Percentiles rank a stretch among this genome's conserved stretches.
Evolutionary conservation across 1,140 invertebrate genomes (phyloP).

Genomic region (Bombus affinis): DNA sequence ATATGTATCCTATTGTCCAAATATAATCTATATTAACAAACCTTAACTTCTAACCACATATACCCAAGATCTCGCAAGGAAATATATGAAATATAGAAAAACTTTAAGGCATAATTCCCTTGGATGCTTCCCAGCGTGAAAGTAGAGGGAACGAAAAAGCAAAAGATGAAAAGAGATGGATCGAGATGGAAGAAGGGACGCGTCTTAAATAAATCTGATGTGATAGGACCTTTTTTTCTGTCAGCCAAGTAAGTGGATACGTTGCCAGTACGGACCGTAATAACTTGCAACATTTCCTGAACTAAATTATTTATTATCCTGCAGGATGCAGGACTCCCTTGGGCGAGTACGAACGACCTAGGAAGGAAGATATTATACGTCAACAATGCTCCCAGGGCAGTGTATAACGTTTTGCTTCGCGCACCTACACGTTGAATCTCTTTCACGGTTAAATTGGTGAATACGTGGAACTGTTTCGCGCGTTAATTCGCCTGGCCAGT

Average conservation of each 20-base stretch:
- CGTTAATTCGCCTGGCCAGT: conserved; percentile 3
- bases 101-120: not conserved
- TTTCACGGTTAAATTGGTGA: conserved; percentile 46
- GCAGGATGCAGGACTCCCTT: conserved; percentile 54
- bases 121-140: not conserved
- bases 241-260: conserved; percentile 33
- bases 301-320: conserved; percentile 73
- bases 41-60: not conserved
- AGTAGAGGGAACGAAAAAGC: not conserved
- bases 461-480: conserved; percentile 19
- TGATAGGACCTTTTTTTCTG: conserved; percentile 35
- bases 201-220: conserved; percentile 41
- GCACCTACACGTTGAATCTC: conserved; percentile 30
- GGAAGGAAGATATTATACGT: conserved; percentile 71
- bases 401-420: conserved; percentile 52
- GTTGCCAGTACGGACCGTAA: conserved; percentile 57
- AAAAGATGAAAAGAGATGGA: not conserved
- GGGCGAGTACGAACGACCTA: conserved; percentile 49
- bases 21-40: not conserved
- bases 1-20: not conserved
- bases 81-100: not conserved
- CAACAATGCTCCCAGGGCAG: conserved; percentile 41
- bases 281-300: conserved; percentile 71
- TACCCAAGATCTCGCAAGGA: not conserved
- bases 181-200: not conserved